Evolutionary conservation across 1,140 invertebrate species (phyloP), one percentile per base, ranked within the genome.

Genomic region (Chymomyza costata): DNA sequence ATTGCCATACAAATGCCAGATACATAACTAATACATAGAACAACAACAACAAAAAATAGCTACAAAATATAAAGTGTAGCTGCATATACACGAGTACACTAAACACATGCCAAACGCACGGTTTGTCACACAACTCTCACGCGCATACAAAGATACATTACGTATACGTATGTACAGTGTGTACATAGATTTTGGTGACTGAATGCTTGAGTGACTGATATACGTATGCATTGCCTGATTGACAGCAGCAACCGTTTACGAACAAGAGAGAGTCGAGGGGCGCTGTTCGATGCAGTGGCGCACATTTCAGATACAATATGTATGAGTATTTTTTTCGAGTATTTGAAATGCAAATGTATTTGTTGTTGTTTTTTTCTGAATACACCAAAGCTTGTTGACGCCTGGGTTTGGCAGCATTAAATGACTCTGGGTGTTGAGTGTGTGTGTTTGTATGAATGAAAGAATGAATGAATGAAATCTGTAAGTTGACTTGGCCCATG

Each of bases 401-500:
- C 0, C 50, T 60, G 43, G 51, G 52, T 43, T 61, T 48, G 41
- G 50, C n/a, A n/a, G 7, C 5, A 11, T 3, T 34, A 3, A 11
- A 34, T 34, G 31, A 11, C 5, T 34, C n/a, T n/a, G 45, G 50
- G 50, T 45, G 50, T 28, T 48, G 43, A 52, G 64, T 50, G 48
- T 51, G 35, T 40, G 60, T 48, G 40, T 13, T 35, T 61, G 58
- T 59, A 60, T 63, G 62, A 28, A 40, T 39, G 34, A 35, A 39
- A 19, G 37, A 60, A 51, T 52, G 65, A 57, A 37, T 74, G 70
- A 76, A 67, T 80, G 71, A 70, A n/a, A 63, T 66, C 62, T 78
- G 66, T 70, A 80, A 80, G 63, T 76, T 80, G 37, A 63, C 71
- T 69, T 76, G 71, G 71, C 71, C n/a, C n/a, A n/a, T n/a, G n/a